A percentile compares a stretch with the other conserved stretches of the same genome.
Evolutionary conservation across 1,140 invertebrate species (phyloP).

Genomic region (Acromyrmex heyeri): DNA sequence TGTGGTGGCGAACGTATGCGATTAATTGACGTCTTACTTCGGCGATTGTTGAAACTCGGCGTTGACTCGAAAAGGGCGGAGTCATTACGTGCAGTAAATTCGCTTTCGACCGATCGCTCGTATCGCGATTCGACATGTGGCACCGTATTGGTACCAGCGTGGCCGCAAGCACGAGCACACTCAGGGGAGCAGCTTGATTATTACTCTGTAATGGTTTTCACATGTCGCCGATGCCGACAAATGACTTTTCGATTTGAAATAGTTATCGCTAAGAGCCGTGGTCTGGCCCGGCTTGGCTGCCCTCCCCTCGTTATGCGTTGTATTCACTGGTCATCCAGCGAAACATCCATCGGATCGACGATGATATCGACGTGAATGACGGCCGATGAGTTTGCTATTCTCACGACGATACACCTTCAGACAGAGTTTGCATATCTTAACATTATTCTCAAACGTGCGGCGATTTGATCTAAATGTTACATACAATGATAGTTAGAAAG

Average conservation of each 20-base stretch:
- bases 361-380: constrained; percentile 28
- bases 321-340: constrained; percentile 29
- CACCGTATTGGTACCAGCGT: constrained; percentile 34
- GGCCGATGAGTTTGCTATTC: constrained; percentile 28
- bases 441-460: background rate
- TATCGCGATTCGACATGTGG: constrained; percentile 59
- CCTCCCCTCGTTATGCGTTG: constrained; percentile 23
- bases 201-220: constrained; percentile 64
- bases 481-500: background rate
- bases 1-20: background rate
- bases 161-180: constrained; percentile 1
- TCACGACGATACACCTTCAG: background rate
- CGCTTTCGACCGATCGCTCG: constrained; percentile 50
- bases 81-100: constrained; percentile 57
- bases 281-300: constrained; percentile 6
- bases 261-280: constrained; percentile 40
- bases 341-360: constrained; percentile 37
- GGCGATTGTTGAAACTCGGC: constrained; percentile 27
- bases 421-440: constrained; percentile 15
- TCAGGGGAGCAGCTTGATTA: constrained; percentile 35
- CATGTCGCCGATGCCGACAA: constrained; percentile 57
- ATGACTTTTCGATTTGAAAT: constrained; percentile 48
- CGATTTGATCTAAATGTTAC: constrained; percentile 27
- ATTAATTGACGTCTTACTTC: constrained; percentile 56
- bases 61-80: constrained; percentile 30